Evolutionary conservation across 2,888 invertebrate genomes (phyloP).

Genomic region (Syrista parreyssii): DNA sequence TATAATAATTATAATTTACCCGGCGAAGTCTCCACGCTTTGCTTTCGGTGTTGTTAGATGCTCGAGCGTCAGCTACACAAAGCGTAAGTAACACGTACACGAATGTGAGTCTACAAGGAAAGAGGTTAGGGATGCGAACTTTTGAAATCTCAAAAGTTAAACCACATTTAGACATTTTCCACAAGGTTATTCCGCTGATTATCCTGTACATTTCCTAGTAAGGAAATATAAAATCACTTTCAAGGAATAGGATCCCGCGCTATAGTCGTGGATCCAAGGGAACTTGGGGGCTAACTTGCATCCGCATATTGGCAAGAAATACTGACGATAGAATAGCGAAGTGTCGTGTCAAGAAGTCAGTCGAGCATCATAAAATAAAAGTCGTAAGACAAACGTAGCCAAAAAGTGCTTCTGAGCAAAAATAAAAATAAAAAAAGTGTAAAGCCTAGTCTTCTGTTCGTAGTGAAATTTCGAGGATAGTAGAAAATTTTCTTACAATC

Average conservation of each 20-base stretch:
- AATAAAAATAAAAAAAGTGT: slow-evolving; percentile 12
- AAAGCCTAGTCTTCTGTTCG: slow-evolving; percentile 21
- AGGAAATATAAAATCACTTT: background rate
- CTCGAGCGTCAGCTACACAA: background rate
- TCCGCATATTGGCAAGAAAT: background rate
- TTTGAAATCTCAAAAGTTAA: background rate
- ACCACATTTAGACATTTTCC: background rate
- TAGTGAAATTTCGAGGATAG: slow-evolving; percentile 33
- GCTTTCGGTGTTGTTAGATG: slow-evolving; percentile 26
- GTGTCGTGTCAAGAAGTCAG: background rate
- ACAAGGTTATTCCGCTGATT: background rate
- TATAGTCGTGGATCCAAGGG: background rate
- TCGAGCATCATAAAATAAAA: background rate
- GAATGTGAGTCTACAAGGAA: background rate
- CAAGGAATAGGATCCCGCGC: background rate
- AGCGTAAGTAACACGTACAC: background rate
- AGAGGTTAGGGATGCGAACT: background rate
- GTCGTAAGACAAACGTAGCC: slow-evolving; percentile 26
- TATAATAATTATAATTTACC: background rate
- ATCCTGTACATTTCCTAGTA: background rate
- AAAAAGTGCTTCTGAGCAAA: slow-evolving; percentile 35
- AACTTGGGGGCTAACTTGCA: background rate
- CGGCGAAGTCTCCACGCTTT: slow-evolving; percentile 24
- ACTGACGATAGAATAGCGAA: background rate
- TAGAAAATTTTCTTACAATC: slow-evolving; percentile 53